These are phyloP conservation scores for Pungitius pungitius DNA, from an alignment of 2,113 vertebrate species.

Conservation along the genomic window DNA sequence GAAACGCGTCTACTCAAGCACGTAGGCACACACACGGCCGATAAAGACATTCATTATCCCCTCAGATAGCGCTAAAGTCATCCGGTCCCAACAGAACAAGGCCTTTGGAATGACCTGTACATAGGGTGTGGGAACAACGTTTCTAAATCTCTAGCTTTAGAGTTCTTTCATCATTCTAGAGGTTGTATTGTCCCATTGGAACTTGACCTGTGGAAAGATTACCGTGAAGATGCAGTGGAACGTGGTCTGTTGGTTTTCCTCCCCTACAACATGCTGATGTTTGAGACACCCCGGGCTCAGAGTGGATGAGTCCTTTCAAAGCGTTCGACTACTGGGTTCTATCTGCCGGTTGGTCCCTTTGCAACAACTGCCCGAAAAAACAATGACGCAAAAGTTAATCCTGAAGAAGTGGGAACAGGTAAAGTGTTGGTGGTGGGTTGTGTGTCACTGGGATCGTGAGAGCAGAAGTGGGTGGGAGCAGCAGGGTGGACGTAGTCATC, in stretches of 20 bases:
- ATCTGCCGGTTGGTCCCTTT: slow-evolving; percentile 27
- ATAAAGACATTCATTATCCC: slow-evolving; percentile 62
- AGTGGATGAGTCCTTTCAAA: slow-evolving; percentile 36
- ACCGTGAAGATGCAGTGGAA: slow-evolving; percentile 57
- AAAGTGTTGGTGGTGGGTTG: slow-evolving; percentile 36
- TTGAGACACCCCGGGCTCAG: slow-evolving; percentile 58
- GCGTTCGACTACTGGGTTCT: slow-evolving; percentile 31
- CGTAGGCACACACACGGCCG: slow-evolving; percentile 7
- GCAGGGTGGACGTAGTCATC: background rate
- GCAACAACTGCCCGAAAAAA: slow-evolving; percentile 55
- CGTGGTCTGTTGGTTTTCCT: slow-evolving; percentile 47
- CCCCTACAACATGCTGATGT: slow-evolving; percentile 60
- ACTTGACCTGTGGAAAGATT: slow-evolving; percentile 52
- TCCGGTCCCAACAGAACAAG: slow-evolving; percentile 47
- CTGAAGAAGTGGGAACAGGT: slow-evolving; percentile 38
- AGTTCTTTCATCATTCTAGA: slow-evolving; percentile 39
- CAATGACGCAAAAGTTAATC: slow-evolving; percentile 53
- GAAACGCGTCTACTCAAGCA: slow-evolving; percentile 25
- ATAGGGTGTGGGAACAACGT: slow-evolving; percentile 6
- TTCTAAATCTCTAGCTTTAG: background rate
- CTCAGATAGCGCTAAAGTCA: slow-evolving; percentile 58
- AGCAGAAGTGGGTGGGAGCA: slow-evolving; percentile 9
- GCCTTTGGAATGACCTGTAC: slow-evolving; percentile 31
- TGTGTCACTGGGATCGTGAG: slow-evolving; percentile 10
- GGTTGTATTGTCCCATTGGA: slow-evolving; percentile 53